A percentile compares a stretch with the other conserved stretches of the same genome.
phyloP scores from a whole-genome alignment of 1,140 invertebrate genomes.

The Tyrophagus putrescentiae region DNA sequence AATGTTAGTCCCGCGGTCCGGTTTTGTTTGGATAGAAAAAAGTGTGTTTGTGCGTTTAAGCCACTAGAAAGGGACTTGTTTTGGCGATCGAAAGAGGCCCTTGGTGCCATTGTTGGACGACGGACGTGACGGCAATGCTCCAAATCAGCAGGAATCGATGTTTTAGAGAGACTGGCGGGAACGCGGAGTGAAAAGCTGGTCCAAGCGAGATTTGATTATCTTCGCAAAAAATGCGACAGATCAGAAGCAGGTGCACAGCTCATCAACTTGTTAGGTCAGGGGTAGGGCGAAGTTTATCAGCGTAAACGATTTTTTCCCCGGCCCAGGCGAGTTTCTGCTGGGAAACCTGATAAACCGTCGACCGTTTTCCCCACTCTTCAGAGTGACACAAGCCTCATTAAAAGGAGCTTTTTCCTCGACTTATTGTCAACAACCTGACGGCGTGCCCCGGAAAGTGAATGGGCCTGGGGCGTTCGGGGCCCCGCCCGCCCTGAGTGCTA shows the following conservation, averaged over 20 bases:
- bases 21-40: neutral
- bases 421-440: too few species aligned
- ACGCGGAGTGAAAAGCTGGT: neutral
- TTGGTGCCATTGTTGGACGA: neutral
- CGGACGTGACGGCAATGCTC: neutral
- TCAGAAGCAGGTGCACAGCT: neutral
- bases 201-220: neutral
- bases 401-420: too few species aligned
- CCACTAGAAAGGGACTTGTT: neutral
- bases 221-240: neutral
- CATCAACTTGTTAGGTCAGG: neutral
- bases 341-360: too few species aligned
- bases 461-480: too few species aligned
- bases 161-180: neutral
- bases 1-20: neutral
- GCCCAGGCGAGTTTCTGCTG: too few species aligned
- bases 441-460: too few species aligned
- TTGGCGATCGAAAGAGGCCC: neutral
- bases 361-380: too few species aligned
- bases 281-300: neutral
- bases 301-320: slow-evolving; percentile 22
- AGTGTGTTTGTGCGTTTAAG: neutral
- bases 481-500: too few species aligned
- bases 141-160: neutral
- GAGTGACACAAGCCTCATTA: too few species aligned